phyloP scores from a whole-genome alignment of 2,113 vertebrate species.

The Myotis davidii region DNA sequence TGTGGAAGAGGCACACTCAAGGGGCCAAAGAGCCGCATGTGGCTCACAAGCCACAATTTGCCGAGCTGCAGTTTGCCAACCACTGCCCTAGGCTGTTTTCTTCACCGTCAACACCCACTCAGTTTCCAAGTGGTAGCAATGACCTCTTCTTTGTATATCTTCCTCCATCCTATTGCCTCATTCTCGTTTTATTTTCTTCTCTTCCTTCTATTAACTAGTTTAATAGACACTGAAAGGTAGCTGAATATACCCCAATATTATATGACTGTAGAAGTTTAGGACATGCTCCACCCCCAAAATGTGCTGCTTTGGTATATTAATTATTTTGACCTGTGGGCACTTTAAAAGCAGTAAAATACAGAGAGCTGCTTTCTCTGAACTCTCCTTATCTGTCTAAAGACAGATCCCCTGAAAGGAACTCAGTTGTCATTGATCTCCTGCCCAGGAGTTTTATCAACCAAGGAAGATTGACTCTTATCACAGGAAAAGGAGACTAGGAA shows the following conservation, averaged over 20 bases:
- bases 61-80: no score
- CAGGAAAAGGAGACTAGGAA: neutral
- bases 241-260: neutral
- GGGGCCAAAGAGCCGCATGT: no score
- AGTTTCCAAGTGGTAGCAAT: neutral
- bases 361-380: neutral
- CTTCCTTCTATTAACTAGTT: neutral
- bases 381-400: neutral
- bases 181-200: neutral
- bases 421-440: neutral
- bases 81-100: neutral
- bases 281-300: neutral
- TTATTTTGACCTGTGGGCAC: neutral
- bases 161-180: neutral
- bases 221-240: neutral
- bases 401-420: neutral
- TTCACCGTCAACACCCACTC: neutral
- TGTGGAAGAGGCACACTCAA: no score
- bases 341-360: neutral
- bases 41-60: no score
- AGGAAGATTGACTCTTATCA: neutral
- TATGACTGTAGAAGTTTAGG: neutral
- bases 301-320: neutral
- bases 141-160: neutral
- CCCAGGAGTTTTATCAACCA: neutral